A percentile compares a stretch with the other conserved stretches of the same genome.
Conservation (phyloP, 1,140 invertebrate genomes). For the Caenorhabditis elegans region WBcel235 BX284605.5:20321001-20321500, state of each 20-base stretch:
- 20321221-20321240: neutral
- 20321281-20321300: neutral
- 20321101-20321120: no score
- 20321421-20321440: neutral
- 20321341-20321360: neutral
- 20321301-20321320: neutral
- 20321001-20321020: no score
- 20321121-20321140: no score
- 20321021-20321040: no score
- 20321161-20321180: no score
- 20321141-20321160: no score
- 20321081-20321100: no score
- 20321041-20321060: no score
- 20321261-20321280: neutral
- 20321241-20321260: neutral
- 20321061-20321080: no score
- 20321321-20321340: neutral
- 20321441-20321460: neutral
- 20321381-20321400: neutral
- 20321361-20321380: neutral
- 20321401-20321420: neutral
- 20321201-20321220: no score
- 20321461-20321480: neutral
- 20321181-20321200: no score
- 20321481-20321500: neutral